Evolutionary conservation across 2,888 invertebrate genomes (phyloP), one percentile per base, ranked within the genome.

Genomic region (Enchytraeus crypticus): DNA sequence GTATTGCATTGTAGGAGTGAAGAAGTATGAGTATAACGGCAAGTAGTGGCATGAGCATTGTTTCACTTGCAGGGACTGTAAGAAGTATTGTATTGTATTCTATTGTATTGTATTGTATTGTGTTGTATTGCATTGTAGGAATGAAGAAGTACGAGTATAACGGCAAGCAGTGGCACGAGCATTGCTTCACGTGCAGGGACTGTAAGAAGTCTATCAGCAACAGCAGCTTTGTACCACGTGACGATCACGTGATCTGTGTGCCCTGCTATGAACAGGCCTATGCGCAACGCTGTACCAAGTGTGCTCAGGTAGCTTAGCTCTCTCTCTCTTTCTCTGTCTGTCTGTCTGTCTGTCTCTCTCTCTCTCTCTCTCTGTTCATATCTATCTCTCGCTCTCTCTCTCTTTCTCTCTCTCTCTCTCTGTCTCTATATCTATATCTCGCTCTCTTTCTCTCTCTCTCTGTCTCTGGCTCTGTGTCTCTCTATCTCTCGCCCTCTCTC

Each of bases 61-160:
- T 38, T 18, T 98, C 88, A 90, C 91, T 81, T 98, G 98, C 83
- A 89, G 89, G 72, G 90, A 92, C 64, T 99, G 98, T 85, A 49
- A 90, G 69, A 88, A n/a, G n/a, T n/a, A n/a, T n/a, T n/a, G n/a
- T n/a, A n/a, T n/a, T n/a, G n/a, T n/a, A n/a, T n/a, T n/a, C n/a
- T n/a, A n/a, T n/a, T n/a, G n/a, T n/a, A n/a, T n/a, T n/a, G n/a
- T n/a, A n/a, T n/a, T n/a, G n/a, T n/a, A n/a, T n/a, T n/a, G n/a
- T n/a, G n/a, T n/a, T n/a, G n/a, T n/a, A n/a, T n/a, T 80, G 0
- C 38, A 18, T 18, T 38, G 18, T 82, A 97, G 97, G 98, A 71
- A 97, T 96, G 81, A 97, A 98, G 87, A 98, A 99, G 85, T 97
- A 98, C 95, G 98, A 98, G 83, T 98, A 98, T 86, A 97, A 96